These are phyloP conservation scores for Zhuqinia jingwanae DNA, from an alignment of 2,888 invertebrate genomes.

Conservation along the genomic window DNA sequence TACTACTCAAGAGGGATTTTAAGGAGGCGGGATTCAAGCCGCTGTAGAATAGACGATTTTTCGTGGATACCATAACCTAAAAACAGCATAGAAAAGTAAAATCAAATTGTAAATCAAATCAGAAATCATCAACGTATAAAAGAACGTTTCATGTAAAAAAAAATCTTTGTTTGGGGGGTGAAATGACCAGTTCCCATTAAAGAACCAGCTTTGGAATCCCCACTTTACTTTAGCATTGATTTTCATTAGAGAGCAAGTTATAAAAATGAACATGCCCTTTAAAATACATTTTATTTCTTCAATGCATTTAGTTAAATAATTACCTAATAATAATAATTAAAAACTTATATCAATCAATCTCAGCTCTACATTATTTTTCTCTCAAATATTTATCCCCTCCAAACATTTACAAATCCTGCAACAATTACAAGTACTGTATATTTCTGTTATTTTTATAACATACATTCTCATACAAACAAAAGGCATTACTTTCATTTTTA, in stretches of 20 bases:
- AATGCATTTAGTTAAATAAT: conserved; percentile 11
- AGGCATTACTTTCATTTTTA: too few relatives aligned
- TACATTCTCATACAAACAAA: too few relatives aligned
- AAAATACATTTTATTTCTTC: not conserved
- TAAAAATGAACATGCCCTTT: not conserved
- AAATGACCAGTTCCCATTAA: conserved; percentile 68
- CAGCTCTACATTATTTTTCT: too few relatives aligned
- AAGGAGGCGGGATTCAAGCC: conserved; percentile 78
- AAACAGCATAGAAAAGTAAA: too few relatives aligned
- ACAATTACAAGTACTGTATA: too few relatives aligned
- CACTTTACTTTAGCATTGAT: conserved; percentile 65
- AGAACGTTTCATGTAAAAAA: not conserved
- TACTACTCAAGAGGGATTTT: conserved; percentile 72
- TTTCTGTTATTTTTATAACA: too few relatives aligned
- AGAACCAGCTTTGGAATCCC: conserved; percentile 70
- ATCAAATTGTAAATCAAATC: too few relatives aligned
- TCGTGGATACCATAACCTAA: conserved; percentile 78
- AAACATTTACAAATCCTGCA: too few relatives aligned
- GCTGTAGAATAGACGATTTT: conserved; percentile 77
- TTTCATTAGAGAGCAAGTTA: not conserved
- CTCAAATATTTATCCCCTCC: not conserved
- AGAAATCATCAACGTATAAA: not conserved
- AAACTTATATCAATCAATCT: too few relatives aligned
- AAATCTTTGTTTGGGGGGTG: conserved; percentile 59
- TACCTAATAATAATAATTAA: too few relatives aligned